These are phyloP conservation scores for Momotus momota DNA, from an alignment of 2,797 vertebrate genomes.

Conservation along the genomic window DNA sequence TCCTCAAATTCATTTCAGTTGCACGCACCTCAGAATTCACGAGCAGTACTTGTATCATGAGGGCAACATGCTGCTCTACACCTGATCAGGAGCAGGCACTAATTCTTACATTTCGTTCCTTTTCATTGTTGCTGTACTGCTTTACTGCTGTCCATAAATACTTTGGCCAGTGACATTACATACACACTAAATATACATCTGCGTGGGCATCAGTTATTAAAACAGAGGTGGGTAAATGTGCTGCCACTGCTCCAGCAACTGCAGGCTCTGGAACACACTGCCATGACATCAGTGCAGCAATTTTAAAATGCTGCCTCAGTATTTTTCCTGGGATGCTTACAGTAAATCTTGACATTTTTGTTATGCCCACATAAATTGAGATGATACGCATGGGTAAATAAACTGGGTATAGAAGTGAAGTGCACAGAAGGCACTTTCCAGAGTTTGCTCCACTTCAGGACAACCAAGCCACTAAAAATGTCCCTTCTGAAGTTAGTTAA, in stretches of 20 bases:
- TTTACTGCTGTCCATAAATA: background rate
- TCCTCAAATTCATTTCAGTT: background rate
- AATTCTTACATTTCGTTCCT: background rate
- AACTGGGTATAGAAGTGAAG: background rate
- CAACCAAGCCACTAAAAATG: background rate
- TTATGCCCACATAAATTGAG: background rate
- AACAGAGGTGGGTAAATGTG: background rate
- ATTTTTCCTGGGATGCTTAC: background rate
- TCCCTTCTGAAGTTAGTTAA: background rate
- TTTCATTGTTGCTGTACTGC: background rate
- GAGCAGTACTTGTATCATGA: background rate
- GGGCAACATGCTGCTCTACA: background rate
- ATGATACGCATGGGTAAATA: slow-evolving; percentile 4
- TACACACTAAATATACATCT: background rate
- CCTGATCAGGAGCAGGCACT: background rate
- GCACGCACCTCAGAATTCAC: background rate
- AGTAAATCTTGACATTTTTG: background rate
- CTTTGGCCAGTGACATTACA: background rate
- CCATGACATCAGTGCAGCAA: background rate
- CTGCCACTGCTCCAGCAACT: background rate
- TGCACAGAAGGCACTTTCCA: slow-evolving; percentile 54
- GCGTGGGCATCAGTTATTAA: background rate
- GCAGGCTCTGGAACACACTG: background rate
- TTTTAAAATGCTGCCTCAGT: background rate
- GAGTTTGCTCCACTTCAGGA: slow-evolving; percentile 10